Evolutionary conservation across 92 coral and sea anemone genomes (phyloP).

Genomic region (Anthopleura xanthogrammica): DNA sequence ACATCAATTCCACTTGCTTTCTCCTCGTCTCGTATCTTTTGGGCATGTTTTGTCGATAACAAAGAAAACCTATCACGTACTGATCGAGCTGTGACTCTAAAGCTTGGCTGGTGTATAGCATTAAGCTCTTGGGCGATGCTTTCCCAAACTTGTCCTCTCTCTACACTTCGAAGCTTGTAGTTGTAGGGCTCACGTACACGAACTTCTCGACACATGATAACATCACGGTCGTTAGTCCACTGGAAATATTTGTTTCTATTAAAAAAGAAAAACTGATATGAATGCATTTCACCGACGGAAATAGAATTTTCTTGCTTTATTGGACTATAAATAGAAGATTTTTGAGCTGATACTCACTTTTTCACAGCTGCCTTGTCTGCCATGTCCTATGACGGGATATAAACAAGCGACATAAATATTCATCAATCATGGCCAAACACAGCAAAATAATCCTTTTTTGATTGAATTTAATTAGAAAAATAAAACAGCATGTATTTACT

Average conservation of each 20-base stretch:
- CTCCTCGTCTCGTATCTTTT: conserved; percentile 23
- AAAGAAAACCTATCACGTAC: conserved; percentile 40
- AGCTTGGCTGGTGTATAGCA: conserved; percentile 21
- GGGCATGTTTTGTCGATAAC: conserved; percentile 17
- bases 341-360: too few relatives aligned
- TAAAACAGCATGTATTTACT: too few relatives aligned
- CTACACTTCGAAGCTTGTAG: conserved; percentile 35
- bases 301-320: too few relatives aligned
- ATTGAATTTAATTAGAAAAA: too few relatives aligned
- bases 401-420: too few relatives aligned
- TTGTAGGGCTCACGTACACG: conserved; percentile 17
- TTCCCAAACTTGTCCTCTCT: conserved; percentile 37
- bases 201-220: conserved; percentile 15
- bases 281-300: too few relatives aligned
- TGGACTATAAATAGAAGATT: too few relatives aligned
- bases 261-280: background rate
- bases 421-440: too few relatives aligned
- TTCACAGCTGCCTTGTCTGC: too few relatives aligned
- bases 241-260: background rate
- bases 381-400: too few relatives aligned
- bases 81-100: conserved; percentile 41
- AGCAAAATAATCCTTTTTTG: too few relatives aligned
- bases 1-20: conserved; percentile 31
- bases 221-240: conserved; percentile 9
- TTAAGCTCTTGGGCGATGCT: conserved; percentile 21